These are phyloP conservation scores for Rhagonycha fulva DNA, from an alignment of 2,888 invertebrate genomes.

Conservation along the genomic window DNA sequence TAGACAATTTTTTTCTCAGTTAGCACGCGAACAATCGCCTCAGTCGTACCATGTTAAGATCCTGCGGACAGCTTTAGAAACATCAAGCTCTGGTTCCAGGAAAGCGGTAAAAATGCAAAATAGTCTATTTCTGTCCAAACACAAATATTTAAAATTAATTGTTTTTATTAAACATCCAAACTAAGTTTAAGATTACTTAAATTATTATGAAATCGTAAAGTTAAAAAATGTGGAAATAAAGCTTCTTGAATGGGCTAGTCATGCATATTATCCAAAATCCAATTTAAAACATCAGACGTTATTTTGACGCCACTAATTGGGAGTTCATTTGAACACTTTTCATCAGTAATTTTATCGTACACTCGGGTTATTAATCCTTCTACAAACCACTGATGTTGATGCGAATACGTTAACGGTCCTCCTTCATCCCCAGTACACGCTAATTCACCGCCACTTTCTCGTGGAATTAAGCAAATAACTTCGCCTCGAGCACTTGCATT, in stretches of 20 bases:
- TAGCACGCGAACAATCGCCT: too few relatives aligned
- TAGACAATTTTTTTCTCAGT: too few relatives aligned
- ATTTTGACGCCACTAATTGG: neutral
- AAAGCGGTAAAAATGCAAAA: too few relatives aligned
- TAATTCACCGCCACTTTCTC: neutral
- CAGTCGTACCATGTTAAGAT: too few relatives aligned
- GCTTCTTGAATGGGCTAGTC: neutral
- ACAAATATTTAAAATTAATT: neutral
- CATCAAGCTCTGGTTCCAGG: too few relatives aligned
- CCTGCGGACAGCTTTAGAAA: too few relatives aligned
- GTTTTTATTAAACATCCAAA: neutral
- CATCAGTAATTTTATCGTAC: neutral
- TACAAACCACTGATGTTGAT: constrained; percentile 3
- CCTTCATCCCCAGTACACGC: constrained; percentile 3
- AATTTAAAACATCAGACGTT: neutral
- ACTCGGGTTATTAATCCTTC: neutral
- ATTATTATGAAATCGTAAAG: neutral
- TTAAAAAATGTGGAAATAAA: neutral
- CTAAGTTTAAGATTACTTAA: neutral
- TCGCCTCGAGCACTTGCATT: neutral
- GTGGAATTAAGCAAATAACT: neutral
- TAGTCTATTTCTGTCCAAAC: neutral
- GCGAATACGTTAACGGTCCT: neutral
- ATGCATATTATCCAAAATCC: constrained; percentile 6
- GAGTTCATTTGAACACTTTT: neutral